Evolutionary conservation across 2,888 invertebrate genomes (phyloP).

Genomic region (Uloborus plumipes): DNA sequence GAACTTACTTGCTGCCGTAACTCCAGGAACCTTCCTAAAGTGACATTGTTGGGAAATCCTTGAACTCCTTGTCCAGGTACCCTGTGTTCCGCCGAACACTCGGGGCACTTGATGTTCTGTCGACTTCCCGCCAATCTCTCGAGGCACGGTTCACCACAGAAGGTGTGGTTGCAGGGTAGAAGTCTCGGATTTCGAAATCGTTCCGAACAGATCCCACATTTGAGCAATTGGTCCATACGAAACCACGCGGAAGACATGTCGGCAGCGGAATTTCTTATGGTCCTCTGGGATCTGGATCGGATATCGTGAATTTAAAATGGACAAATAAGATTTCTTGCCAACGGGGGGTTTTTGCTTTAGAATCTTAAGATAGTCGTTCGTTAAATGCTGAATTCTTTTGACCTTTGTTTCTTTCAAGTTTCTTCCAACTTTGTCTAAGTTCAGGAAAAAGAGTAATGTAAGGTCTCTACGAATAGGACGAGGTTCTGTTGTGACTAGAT

Average conservation of each 20-base stretch:
- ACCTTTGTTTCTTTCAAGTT: no score
- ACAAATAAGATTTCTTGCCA: no score
- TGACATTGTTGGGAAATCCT: conserved; percentile 96
- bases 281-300: no score
- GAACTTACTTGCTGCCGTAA: conserved; percentile 81
- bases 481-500: no score
- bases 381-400: no score
- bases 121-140: conserved; percentile 93
- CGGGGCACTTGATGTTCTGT: conserved; percentile 94
- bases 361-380: no score
- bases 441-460: no score
- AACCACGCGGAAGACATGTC: conserved; percentile 67
- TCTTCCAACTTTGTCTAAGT: no score
- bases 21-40: conserved; percentile 92
- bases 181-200: conserved; percentile 96
- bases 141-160: conserved; percentile 98
- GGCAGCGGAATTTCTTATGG: no score
- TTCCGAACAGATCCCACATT: conserved; percentile 98
- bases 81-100: conserved; percentile 96
- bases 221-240: conserved; percentile 88
- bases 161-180: conserved; percentile 99
- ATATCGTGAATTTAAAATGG: no score
- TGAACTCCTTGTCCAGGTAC: conserved; percentile 95
- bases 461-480: no score
- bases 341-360: no score